phyloP scores from a whole-genome alignment of 2,888 invertebrate genomes.

The Trichogramma dendrolimi region DNA sequence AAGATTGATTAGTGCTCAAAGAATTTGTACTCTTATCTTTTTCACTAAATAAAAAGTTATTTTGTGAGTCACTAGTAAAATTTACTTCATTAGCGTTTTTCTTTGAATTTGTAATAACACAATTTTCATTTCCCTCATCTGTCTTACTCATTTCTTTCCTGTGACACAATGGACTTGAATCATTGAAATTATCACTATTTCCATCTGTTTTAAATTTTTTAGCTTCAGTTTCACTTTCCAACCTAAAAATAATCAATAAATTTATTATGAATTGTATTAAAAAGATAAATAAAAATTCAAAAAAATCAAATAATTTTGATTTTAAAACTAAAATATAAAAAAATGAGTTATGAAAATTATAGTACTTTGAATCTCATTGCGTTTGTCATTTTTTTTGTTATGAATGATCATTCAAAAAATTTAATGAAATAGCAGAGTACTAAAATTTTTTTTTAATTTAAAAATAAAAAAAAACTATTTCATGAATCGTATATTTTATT shows the following conservation, averaged over 20 bases:
- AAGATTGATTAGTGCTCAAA: conserved; percentile 16
- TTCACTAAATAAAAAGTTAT: conserved; percentile 18
- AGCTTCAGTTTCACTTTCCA: conserved; percentile 45
- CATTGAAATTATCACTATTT: conserved; percentile 33
- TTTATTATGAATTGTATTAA: background rate
- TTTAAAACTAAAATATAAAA: background rate
- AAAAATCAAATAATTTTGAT: background rate
- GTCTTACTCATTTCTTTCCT: conserved; percentile 45
- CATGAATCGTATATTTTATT: background rate
- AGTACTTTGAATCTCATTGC: too few species aligned
- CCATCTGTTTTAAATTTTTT: conserved; percentile 39
- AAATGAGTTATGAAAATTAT: background rate
- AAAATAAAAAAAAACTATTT: conserved; percentile 1
- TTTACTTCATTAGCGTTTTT: conserved; percentile 37
- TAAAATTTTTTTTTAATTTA: background rate
- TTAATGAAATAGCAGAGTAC: too few species aligned
- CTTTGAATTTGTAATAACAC: conserved; percentile 38
- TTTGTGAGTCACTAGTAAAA: conserved; percentile 30
- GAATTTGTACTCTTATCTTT: conserved; percentile 26
- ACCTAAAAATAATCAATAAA: conserved; percentile 32
- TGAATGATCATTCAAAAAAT: too few species aligned
- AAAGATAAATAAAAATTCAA: background rate
- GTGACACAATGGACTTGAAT: conserved; percentile 37
- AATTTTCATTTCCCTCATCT: conserved; percentile 38
- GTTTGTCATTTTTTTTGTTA: too few species aligned